Base-by-base conservation (phyloP, 2,888 invertebrate genomes). In the Oscheius onirici region DNA sequence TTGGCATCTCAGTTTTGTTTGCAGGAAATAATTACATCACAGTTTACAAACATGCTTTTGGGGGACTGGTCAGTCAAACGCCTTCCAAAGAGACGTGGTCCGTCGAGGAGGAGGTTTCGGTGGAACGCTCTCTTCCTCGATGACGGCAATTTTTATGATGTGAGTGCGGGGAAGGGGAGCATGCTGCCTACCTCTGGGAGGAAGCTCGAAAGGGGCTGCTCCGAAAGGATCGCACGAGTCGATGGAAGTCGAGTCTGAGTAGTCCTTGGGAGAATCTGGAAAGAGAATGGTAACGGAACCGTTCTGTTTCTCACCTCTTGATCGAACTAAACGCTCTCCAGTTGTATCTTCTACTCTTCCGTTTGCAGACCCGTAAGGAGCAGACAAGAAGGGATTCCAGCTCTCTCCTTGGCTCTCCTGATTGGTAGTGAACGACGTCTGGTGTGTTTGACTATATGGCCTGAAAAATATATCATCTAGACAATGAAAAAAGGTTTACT, bases 181-280 rank as follows among this genome's bases (percentile, higher is more conserved):
- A 60, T 60, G 60, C 44, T 15, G 44, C 54, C 68, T 67, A 67
- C 66, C 70, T 71, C 54, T 22, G 3, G 58, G 65, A 13, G 65
- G 68, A 24, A 46, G 74, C 43, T 88, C 88, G 78, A 89, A 89
- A 11, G 89, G 89, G 41, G 89, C 89, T 70, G 89, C 88, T 51
- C 88, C 87, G 79, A 89, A 89, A 22, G 89, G 89, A 79, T 89
- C 89, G 1, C 84, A 83, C 3, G 87, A 87, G 76, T 88, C 88
- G 44, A 88, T 88, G 43, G 79, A 78, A 11, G 73, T 71, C 2
- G 71, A 52, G 52, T 78, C 77, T 28, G 72, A 60, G 40, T 66
- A 52, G 20, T 10, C 34, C 8, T 8, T 52, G 28, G 46, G 46
- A 5, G 63, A 63, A 28, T 63, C 63, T 63, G 49, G 5, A 63